phyloP scores from a whole-genome alignment of 2,888 invertebrate genomes.

The Unio delphinus region DNA sequence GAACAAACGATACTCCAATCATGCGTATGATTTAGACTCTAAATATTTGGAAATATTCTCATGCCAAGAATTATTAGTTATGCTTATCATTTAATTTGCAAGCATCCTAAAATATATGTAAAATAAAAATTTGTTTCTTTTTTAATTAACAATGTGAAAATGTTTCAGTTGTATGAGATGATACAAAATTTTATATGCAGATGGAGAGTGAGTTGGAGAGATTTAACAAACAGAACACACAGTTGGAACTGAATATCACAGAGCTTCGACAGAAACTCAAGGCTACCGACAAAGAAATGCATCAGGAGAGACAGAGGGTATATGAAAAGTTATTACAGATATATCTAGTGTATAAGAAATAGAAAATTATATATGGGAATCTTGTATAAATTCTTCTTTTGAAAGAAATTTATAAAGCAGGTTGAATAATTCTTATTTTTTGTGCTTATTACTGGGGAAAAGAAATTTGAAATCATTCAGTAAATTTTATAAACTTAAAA shows the following conservation, averaged over 20 bases:
- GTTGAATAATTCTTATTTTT: too few species aligned
- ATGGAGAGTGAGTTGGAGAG: conserved; percentile 88
- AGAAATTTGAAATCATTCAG: too few species aligned
- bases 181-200: conserved; percentile 44
- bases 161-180: neutral
- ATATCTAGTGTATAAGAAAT: neutral
- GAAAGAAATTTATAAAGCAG: too few species aligned
- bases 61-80: too few species aligned
- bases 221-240: conserved; percentile 82
- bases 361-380: too few species aligned
- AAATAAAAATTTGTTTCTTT: neutral
- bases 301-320: conserved; percentile 76
- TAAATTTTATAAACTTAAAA: too few species aligned
- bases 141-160: neutral
- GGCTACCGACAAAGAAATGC: conserved; percentile 81
- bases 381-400: too few species aligned
- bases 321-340: conserved; percentile 3
- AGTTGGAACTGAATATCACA: conserved; percentile 82
- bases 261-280: conserved; percentile 84
- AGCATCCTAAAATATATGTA: too few species aligned
- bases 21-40: too few species aligned
- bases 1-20: too few species aligned
- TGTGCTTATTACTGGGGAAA: too few species aligned
- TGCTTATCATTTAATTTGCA: neutral
- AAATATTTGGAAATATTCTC: too few species aligned